phyloP scores from a whole-genome alignment of 2,113 vertebrate species.

The Grammomys dolichurus region DNA sequence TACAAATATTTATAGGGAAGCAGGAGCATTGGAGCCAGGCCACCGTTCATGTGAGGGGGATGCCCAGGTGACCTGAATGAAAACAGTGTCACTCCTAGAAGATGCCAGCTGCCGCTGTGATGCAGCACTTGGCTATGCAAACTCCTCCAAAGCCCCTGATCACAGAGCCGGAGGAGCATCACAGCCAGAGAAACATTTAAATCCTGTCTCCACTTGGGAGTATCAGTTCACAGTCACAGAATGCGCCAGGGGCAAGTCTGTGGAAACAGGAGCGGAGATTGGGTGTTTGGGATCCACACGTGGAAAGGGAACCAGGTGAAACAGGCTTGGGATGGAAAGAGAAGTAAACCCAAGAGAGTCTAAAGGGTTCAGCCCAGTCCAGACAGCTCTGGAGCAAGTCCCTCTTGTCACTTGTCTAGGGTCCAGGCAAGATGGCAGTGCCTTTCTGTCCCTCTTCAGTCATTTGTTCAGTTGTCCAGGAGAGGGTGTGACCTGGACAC shows the following conservation, averaged over 20 bases:
- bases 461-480: not conserved
- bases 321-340: not conserved
- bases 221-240: not conserved
- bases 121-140: not conserved
- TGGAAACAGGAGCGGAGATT: not conserved
- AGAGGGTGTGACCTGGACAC: not conserved
- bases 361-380: no score
- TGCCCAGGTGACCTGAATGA: not conserved
- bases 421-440: not conserved
- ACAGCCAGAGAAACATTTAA: not conserved
- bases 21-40: not conserved
- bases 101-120: not conserved
- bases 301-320: not conserved
- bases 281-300: not conserved
- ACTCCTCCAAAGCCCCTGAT: not conserved
- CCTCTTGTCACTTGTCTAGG: not conserved
- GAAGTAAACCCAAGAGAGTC: not conserved
- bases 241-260: not conserved
- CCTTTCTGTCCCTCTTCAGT: not conserved
- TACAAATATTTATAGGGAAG: not conserved
- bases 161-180: not conserved
- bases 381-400: not conserved
- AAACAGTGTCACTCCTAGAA: no score
- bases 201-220: not conserved
- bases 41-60: rapidly evolving